Base-by-base conservation (phyloP, 37 sponge, comb jelly and placozoan species). In the Spongilla lacustris region DNA sequence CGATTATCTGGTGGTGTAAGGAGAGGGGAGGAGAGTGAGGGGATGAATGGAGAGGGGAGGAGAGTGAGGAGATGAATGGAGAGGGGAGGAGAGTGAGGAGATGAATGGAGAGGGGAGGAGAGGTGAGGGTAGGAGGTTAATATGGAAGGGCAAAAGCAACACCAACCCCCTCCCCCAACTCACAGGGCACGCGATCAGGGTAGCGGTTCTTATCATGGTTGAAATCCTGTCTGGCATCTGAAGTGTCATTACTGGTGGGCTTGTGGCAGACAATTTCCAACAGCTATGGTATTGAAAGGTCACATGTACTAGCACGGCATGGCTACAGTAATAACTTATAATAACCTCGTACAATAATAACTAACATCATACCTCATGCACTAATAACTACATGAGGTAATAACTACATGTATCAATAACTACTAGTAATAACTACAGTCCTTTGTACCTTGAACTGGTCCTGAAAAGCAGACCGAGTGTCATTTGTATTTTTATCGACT, bases 371-470 rank as follows among this genome's bases (percentile, higher is more conserved):
- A n/a, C n/a, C n/a, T n/a, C n/a, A n/a, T n/a, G n/a, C n/a, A n/a
- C n/a, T n/a, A n/a, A n/a, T n/a, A n/a, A 41, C 41, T 8, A 36
- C 30, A 2, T 4, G 5, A 24, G 24, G 30, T 24, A 29, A 22
- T 30, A 33, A 36, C 37, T n/a, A n/a, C n/a, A n/a, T n/a, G n/a
- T n/a, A n/a, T n/a, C n/a, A n/a, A n/a, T n/a, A n/a, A 41, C 41
- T 8, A 36, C 30, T 8, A 10, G 30, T 24, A 29, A 22, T 30
- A 33, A 36, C 37, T n/a, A n/a, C n/a, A n/a, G n/a, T n/a, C n/a
- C n/a, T 71, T 66, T 73, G 29, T 87, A 91, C 97, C 84, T 84
- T 35, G 77, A 94, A 93, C 78, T 96, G 92, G 26, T 91, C 58
- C 26, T 87, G 67, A 68, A 89, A 94, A n/a, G n/a, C n/a, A n/a